Evolutionary conservation across 2,113 vertebrate genomes (phyloP).

Genomic region (Cynopterus brachyotis): DNA sequence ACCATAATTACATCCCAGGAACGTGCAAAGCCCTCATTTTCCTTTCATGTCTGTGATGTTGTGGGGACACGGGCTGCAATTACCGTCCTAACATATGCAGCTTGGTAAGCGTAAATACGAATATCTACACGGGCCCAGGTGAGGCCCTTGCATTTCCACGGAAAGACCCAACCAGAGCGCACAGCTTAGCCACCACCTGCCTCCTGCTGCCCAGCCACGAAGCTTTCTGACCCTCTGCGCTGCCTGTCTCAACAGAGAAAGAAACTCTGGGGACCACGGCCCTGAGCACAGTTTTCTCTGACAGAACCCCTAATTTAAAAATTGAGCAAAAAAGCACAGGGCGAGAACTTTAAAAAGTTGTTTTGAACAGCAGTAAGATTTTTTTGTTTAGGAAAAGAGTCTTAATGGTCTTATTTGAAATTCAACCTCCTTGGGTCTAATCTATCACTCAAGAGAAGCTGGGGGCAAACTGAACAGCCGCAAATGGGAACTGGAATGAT

Average conservation of each 20-base stretch:
- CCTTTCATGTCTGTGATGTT: conserved; percentile 57
- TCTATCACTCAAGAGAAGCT: not conserved
- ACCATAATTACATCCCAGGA: conserved; percentile 60
- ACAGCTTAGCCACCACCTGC: accelerated
- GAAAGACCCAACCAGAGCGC: not conserved
- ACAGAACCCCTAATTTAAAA: conserved; percentile 10
- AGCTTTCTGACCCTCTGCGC: not conserved
- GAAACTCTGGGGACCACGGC: not conserved
- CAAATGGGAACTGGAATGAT: not conserved
- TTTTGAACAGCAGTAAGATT: not conserved
- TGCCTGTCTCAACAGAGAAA: not conserved
- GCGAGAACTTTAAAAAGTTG: not conserved
- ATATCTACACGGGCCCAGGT: not conserved
- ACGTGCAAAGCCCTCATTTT: conserved; percentile 60
- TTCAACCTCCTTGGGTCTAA: not conserved
- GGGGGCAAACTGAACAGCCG: not conserved
- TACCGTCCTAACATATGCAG: conserved; percentile 44
- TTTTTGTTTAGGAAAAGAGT: not conserved
- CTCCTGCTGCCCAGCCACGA: not conserved
- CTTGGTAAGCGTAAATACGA: conserved; percentile 32
- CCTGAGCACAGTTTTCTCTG: not conserved
- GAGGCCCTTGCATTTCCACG: not conserved
- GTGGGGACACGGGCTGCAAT: conserved; percentile 55
- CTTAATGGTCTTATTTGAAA: not conserved
- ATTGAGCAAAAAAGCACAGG: not conserved